Conservation (phyloP, 2,888 invertebrate species). For the Trilocha varians region DNA sequence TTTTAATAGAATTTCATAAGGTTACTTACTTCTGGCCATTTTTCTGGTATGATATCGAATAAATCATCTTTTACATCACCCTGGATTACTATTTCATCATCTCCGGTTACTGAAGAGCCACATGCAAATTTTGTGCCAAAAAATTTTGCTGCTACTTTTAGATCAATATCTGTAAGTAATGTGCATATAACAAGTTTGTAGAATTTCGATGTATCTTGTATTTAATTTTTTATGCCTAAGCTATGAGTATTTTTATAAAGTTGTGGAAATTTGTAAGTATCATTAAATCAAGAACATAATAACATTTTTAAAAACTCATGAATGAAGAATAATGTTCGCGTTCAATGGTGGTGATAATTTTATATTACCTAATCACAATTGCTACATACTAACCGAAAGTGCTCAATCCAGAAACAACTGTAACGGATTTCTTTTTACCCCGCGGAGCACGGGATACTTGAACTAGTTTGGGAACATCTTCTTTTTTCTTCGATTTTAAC, state of each 20-base stretch:
- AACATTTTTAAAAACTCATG: not conserved
- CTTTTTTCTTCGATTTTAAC: slow-evolving; percentile 95
- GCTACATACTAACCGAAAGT: slow-evolving; percentile 88
- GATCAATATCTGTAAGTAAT: slow-evolving; percentile 91
- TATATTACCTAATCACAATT: not conserved
- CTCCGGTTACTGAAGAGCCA: slow-evolving; percentile 98
- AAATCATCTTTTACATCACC: slow-evolving; percentile 99
- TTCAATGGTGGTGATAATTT: not conserved
- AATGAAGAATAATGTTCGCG: not conserved
- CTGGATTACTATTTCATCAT: slow-evolving; percentile 99
- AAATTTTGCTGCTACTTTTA: slow-evolving; percentile 98
- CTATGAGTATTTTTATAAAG: too few species aligned
- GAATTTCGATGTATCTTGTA: too few species aligned
- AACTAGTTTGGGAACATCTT: slow-evolving; percentile 89
- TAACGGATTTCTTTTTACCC: slow-evolving; percentile 99
- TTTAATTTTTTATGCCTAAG: too few species aligned
- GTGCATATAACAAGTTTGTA: too few species aligned
- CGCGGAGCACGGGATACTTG: slow-evolving; percentile 91
- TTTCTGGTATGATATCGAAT: slow-evolving; percentile 97
- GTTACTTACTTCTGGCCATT: slow-evolving; percentile 90
- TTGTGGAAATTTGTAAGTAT: too few species aligned
- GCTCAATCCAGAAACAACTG: slow-evolving; percentile 95
- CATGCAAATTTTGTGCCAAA: slow-evolving; percentile 99
- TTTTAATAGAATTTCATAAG: not conserved
- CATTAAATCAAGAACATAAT: slow-evolving; percentile 6